Conservation (phyloP, 2,113 vertebrate species). For the Paraplagusia blochii region DNA sequence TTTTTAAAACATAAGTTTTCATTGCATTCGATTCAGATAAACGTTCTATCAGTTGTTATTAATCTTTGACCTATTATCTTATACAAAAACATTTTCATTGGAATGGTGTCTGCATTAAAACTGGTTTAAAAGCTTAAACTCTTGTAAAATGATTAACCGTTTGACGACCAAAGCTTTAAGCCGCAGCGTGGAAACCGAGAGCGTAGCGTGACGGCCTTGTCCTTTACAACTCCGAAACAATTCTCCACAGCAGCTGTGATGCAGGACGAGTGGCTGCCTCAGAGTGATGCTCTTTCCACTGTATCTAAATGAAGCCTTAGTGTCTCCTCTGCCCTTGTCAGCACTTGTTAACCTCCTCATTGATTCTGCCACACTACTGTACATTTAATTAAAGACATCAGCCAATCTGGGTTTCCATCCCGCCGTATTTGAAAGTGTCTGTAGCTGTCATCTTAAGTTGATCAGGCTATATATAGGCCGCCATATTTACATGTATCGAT, state of each 20-base stretch:
- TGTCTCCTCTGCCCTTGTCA: conserved; percentile 62
- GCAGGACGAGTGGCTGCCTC: conserved; percentile 9
- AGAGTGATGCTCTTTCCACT: conserved; percentile 20
- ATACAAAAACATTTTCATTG: too few relatives aligned
- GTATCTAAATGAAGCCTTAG: conserved; percentile 49
- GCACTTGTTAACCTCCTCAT: conserved; percentile 62
- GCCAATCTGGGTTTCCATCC: conserved; percentile 49
- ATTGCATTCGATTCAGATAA: too few relatives aligned
- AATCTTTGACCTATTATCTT: too few relatives aligned
- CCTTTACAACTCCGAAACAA: conserved; percentile 7
- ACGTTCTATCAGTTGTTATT: too few relatives aligned
- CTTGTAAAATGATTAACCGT: too few relatives aligned
- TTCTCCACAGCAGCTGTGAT: conserved; percentile 11
- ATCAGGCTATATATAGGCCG: conserved; percentile 40
- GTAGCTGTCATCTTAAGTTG: conserved; percentile 45
- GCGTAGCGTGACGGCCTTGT: conserved; percentile 1
- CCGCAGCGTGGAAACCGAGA: conserved; percentile 3
- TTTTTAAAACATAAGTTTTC: not conserved
- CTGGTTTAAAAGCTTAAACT: too few relatives aligned
- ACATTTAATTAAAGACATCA: conserved; percentile 66
- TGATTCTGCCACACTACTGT: conserved; percentile 56
- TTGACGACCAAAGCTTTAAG: conserved; percentile 6
- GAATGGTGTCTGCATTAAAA: too few relatives aligned
- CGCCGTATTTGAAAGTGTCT: conserved; percentile 22
- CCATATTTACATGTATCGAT: conserved; percentile 58